Evolutionary conservation across 2,797 vertebrate species (phyloP), one percentile per base, ranked within the genome.

Genomic region (Limosa lapponica): DNA sequence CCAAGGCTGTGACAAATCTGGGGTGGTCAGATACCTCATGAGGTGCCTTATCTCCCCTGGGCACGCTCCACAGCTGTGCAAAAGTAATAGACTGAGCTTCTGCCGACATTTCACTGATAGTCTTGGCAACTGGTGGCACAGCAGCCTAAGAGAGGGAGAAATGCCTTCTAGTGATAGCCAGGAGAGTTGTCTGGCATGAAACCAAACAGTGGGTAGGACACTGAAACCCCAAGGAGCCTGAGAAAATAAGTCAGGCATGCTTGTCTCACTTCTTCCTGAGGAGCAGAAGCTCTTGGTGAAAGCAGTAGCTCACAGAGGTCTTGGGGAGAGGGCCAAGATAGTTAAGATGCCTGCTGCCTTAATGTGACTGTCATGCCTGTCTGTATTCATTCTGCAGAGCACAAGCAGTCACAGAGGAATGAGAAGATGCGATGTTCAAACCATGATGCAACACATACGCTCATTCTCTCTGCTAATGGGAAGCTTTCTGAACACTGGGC

Each of bases 401-500:
- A 7, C 28, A 46, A 94, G 10, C 66, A 85, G 14, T 65, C 37
- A 1, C 92, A 61, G 36, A 58, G 54, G 46, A 88, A 93, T 1
- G 80, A 82, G 95, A 87, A 93, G 87, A 92, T 98, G 57, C 37
- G 30, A 3, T 97, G 96, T 10, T 87, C 98, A 96, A 98, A 97
- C 69, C 98, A 97, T 23, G 93, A 96, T 11, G 96, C 52, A 13
- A 96, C 97, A 10, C 84, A 95, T 10, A 84, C 43, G 11, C 88
- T 97, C 4, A 5, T 98, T 91, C 93, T 98, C 9, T 97, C 95
- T 39, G 23, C 46, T 4, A 11, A 96, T 1, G 97, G 97, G 74
- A 89, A 85, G 23, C 59, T 96, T 88, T 93, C n/a, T 25, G 93
- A 95, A 51, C 34, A 66, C 39, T 93, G 90, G 89, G 28, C 69